Percentiles rank a stretch among this genome's conserved stretches.
phyloP scores from a whole-genome alignment of 2,888 invertebrate species.

The Microctonus brassicae region DNA sequence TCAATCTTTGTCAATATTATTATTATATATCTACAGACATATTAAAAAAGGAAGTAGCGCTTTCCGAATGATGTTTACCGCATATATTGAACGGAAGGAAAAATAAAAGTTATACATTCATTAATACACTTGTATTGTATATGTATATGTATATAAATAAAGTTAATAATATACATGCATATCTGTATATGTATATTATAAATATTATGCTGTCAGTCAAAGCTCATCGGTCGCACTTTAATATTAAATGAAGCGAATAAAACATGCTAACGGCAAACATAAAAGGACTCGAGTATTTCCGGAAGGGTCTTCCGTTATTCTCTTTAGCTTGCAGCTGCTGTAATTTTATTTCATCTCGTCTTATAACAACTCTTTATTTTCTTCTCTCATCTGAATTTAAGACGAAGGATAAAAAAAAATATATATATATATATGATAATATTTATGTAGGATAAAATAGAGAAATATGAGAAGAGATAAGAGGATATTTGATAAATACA shows the following conservation, averaged over 20 bases:
- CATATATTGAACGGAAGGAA: background rate
- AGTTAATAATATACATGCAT: no score
- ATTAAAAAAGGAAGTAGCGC: background rate
- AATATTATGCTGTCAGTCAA: slow-evolving; percentile 5
- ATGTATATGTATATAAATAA: no score
- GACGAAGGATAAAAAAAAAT: background rate
- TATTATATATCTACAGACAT: background rate
- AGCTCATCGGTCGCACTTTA: background rate
- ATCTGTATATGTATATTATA: background rate
- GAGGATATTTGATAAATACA: no score
- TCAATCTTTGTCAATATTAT: slow-evolving; percentile 10
- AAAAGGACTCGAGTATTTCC: slow-evolving; percentile 2
- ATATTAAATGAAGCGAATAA: background rate
- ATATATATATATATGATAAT: background rate
- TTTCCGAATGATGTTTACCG: slow-evolving; percentile 10
- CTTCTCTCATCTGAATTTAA: background rate
- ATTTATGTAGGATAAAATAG: background rate
- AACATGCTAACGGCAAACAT: slow-evolving; percentile 6
- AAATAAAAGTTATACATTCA: no score
- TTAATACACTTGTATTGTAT: no score
- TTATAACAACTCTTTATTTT: background rate
- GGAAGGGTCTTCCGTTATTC: background rate
- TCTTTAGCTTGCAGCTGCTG: background rate
- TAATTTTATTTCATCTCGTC: background rate
- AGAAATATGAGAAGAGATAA: no score